These are phyloP conservation scores for Protobothrops mucrosquamatus DNA, from an alignment of 2,113 vertebrate species.

Conservation along the genomic window DNA sequence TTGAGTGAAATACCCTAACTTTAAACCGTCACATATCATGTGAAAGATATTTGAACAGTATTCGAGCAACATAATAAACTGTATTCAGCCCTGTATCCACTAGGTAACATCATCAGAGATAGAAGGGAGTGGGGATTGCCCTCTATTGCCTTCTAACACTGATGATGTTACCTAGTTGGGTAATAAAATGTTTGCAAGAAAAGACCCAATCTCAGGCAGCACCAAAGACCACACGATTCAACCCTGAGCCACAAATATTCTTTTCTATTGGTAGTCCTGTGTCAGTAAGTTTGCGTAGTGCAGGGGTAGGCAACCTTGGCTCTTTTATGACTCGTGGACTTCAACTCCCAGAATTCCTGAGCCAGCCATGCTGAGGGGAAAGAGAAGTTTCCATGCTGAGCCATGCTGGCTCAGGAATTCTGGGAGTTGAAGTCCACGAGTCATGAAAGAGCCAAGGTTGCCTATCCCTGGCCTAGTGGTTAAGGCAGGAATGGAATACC, in stretches of 20 bases:
- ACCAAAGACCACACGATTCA: background rate
- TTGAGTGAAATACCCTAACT: background rate
- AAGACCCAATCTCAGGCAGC: background rate
- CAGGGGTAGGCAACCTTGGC: too few relatives aligned
- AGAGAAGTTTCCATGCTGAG: too few relatives aligned
- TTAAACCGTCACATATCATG: background rate
- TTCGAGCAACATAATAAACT: background rate
- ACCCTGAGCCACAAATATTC: background rate
- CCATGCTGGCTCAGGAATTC: too few relatives aligned
- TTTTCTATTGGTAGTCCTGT: background rate
- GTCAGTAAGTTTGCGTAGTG: background rate
- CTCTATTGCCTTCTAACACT: background rate
- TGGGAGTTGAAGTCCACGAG: too few relatives aligned
- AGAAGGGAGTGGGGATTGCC: background rate
- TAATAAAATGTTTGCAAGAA: background rate
- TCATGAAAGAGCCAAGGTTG: too few relatives aligned
- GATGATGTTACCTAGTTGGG: background rate
- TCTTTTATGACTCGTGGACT: too few relatives aligned
- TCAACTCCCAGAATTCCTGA: too few relatives aligned
- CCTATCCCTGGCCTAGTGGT: background rate
- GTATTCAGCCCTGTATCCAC: background rate
- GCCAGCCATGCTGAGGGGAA: too few relatives aligned
- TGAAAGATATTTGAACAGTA: background rate
- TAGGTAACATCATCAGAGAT: background rate
- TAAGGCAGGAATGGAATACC: background rate